Percentiles rank a stretch among this genome's conserved stretches.
Evolutionary conservation across 2,888 invertebrate genomes (phyloP).

Genomic region (Choreutis nemorana): DNA sequence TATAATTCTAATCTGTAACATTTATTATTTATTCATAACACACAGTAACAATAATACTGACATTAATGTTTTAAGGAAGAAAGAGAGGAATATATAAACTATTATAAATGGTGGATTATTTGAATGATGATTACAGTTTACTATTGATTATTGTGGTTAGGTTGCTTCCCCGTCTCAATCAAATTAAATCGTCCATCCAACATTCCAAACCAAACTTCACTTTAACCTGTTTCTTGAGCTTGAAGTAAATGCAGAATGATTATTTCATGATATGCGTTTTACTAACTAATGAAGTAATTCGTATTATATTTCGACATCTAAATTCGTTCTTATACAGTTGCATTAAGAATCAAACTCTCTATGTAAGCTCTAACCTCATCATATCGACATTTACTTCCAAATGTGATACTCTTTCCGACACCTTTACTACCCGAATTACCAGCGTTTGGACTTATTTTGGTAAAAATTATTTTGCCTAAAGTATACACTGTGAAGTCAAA

Average conservation of each 20-base stretch:
- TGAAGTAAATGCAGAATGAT: slow-evolving; percentile 44
- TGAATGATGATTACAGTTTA: slow-evolving; percentile 17
- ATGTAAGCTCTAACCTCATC: no score
- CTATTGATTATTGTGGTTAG: slow-evolving; percentile 13
- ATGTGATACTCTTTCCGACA: no score
- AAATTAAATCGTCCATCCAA: slow-evolving; percentile 51
- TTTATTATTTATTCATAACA: slow-evolving; percentile 3
- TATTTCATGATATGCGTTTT: slow-evolving; percentile 16
- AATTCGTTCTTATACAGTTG: slow-evolving; percentile 17
- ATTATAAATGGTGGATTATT: slow-evolving; percentile 26
- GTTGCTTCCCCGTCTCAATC: slow-evolving; percentile 60
- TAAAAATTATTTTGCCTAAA: no score
- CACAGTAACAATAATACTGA: slow-evolving; percentile 43
- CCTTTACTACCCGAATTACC: no score
- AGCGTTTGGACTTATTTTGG: no score
- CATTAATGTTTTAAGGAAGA: slow-evolving; percentile 22
- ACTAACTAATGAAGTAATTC: slow-evolving; percentile 14
- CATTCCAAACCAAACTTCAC: slow-evolving; percentile 51
- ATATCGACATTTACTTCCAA: slow-evolving; percentile 43
- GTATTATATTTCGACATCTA: no score
- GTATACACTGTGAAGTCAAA: no score
- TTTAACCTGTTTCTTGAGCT: slow-evolving; percentile 21
- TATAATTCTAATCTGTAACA: slow-evolving; percentile 28
- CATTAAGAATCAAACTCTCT: slow-evolving; percentile 16
- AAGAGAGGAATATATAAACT: slow-evolving; percentile 34